phyloP scores from a whole-genome alignment of 1,140 invertebrate species.

The Acromyrmex charruanus region DNA sequence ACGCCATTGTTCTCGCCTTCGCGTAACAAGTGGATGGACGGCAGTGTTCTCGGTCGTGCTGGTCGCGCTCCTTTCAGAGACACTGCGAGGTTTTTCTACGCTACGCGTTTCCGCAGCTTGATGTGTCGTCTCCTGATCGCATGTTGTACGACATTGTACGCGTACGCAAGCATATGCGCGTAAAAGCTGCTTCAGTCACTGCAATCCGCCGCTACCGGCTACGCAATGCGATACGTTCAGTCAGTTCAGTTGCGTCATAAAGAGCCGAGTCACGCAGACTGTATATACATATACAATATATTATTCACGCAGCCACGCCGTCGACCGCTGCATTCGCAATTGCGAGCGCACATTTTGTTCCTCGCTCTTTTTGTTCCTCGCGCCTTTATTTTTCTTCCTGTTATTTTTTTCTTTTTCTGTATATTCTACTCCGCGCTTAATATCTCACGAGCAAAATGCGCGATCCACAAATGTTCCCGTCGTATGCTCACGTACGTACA shows the following conservation, averaged over 20 bases:
- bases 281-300: constrained; percentile 44
- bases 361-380: not conserved
- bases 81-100: constrained; percentile 13
- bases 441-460: constrained; percentile 39
- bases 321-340: constrained; percentile 37
- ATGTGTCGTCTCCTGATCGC: not conserved
- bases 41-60: not conserved
- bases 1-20: constrained; percentile 52
- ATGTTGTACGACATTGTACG: too few relatives aligned
- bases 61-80: constrained; percentile 26
- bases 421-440: constrained; percentile 8
- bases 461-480: constrained; percentile 39
- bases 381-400: not conserved
- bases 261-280: constrained; percentile 65
- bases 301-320: constrained; percentile 57
- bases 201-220: not conserved
- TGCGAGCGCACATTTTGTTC: constrained; percentile 37
- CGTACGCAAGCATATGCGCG: too few relatives aligned
- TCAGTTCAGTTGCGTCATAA: constrained; percentile 62
- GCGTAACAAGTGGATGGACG: constrained; percentile 55
- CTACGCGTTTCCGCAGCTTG: not conserved
- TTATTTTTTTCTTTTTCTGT: not conserved
- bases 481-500: constrained; percentile 15
- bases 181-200: constrained; percentile 27
- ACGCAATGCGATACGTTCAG: constrained; percentile 62